These are phyloP conservation scores for Hyposmocoma kahamanoa DNA, from an alignment of 1,140 invertebrate genomes.

Conservation along the genomic window DNA sequence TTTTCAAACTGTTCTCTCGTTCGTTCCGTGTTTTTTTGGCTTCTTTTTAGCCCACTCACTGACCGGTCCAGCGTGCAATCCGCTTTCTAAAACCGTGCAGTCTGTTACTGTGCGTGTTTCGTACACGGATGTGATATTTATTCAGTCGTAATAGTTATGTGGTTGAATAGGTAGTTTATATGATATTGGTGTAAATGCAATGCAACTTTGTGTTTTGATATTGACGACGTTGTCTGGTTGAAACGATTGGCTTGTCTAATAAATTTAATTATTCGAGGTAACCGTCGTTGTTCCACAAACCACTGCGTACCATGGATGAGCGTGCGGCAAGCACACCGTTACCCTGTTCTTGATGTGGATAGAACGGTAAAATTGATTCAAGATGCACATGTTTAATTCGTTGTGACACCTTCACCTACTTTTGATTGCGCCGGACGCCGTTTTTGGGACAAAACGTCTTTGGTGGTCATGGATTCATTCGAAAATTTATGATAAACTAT, in stretches of 20 bases:
- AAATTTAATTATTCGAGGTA: too few species aligned
- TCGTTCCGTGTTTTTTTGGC: conserved; percentile 29
- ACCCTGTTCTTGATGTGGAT: conserved; percentile 39
- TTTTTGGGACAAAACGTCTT: too few species aligned
- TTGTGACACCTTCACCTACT: conserved; percentile 7
- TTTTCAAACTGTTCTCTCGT: conserved; percentile 15
- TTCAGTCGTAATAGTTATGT: conserved; percentile 27
- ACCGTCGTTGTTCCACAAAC: too few species aligned
- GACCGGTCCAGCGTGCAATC: conserved; percentile 47
- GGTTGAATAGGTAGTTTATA: too few species aligned
- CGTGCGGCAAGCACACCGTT: conserved; percentile 32
- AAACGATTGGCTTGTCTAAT: too few species aligned
- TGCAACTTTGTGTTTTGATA: too few species aligned
- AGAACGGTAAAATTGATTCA: conserved; percentile 40
- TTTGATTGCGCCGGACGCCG: too few species aligned
- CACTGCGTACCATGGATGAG: conserved; percentile 20
- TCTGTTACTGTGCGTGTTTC: conserved; percentile 46
- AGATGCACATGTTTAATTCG: conserved; percentile 39
- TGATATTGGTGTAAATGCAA: too few species aligned
- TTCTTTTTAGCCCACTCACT: conserved; percentile 36
- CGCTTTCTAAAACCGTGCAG: conserved; percentile 63
- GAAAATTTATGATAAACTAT: too few species aligned
- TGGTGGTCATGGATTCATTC: too few species aligned
- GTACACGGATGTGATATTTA: conserved; percentile 54
- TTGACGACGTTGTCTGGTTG: too few species aligned